A percentile compares a stretch with the other conserved stretches of the same genome.
phyloP scores from a whole-genome alignment of 1,140 invertebrate species.

The Liolophura sinensis region DNA sequence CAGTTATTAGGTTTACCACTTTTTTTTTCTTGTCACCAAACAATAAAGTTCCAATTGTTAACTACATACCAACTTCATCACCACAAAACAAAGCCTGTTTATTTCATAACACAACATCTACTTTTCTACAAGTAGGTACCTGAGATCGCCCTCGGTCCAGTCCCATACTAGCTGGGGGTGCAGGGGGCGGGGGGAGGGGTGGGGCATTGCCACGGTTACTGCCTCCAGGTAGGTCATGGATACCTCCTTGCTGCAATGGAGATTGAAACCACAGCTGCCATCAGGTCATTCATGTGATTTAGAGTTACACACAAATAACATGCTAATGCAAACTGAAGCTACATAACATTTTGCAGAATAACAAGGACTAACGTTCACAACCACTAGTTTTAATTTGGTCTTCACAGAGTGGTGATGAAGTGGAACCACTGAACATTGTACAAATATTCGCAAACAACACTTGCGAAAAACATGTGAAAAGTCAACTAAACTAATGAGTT shows the following conservation, averaged over 20 bases:
- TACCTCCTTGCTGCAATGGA: conserved; percentile 61
- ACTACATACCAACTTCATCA: too few species aligned
- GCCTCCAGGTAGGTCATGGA: conserved; percentile 42
- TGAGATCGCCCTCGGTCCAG: conserved; percentile 16
- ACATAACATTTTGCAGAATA: neutral
- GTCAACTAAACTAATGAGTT: too few species aligned
- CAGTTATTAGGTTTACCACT: too few species aligned
- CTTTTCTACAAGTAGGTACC: too few species aligned
- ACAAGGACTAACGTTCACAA: neutral
- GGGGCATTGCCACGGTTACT: conserved; percentile 25
- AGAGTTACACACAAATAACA: neutral
- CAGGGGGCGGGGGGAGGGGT: conserved; percentile 45
- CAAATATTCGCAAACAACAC: too few species aligned
- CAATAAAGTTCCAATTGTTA: too few species aligned
- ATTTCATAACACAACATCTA: too few species aligned
- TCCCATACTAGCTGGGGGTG: conserved; percentile 41
- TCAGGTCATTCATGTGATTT: neutral
- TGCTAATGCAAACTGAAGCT: neutral
- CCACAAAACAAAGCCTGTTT: too few species aligned
- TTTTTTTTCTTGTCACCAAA: too few species aligned
- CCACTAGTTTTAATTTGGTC: neutral
- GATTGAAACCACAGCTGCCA: neutral
- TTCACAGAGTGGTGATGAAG: too few species aligned
- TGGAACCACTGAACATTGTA: too few species aligned
- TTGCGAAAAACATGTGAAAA: too few species aligned